These are phyloP conservation scores for Coluber constrictor DNA, from an alignment of 2,797 vertebrate genomes.

Conservation along the genomic window DNA sequence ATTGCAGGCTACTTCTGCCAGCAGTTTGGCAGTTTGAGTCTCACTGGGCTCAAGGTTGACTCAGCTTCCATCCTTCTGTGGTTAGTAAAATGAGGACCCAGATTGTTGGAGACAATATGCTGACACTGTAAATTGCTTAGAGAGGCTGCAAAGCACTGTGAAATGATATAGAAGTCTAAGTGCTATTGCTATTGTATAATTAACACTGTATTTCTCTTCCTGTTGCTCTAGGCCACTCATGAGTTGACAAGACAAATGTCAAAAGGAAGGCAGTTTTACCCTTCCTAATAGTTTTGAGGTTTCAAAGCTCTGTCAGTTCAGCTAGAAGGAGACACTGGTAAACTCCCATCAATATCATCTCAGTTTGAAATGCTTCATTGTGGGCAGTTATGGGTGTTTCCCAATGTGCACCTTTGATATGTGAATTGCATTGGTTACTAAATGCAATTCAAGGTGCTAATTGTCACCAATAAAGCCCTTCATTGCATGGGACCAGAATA, in stretches of 20 bases:
- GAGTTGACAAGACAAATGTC: background rate
- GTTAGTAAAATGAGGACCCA: no score
- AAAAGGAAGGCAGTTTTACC: background rate
- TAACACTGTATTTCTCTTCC: background rate
- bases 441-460: background rate
- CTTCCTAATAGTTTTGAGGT: background rate
- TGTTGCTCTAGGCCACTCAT: background rate
- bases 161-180: background rate
- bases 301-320: background rate
- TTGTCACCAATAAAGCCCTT: background rate
- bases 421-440: background rate
- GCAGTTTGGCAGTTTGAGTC: no score
- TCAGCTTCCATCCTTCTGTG: no score
- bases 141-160: background rate
- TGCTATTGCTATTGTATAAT: background rate
- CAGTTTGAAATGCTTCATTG: background rate
- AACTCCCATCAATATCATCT: background rate
- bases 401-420: background rate
- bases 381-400: background rate
- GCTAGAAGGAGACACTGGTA: background rate
- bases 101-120: no score
- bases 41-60: no score
- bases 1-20: no score
- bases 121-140: no score
- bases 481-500: background rate